Evolutionary conservation across 2,113 vertebrate genomes (phyloP).

Genomic region (Octodon degus): DNA sequence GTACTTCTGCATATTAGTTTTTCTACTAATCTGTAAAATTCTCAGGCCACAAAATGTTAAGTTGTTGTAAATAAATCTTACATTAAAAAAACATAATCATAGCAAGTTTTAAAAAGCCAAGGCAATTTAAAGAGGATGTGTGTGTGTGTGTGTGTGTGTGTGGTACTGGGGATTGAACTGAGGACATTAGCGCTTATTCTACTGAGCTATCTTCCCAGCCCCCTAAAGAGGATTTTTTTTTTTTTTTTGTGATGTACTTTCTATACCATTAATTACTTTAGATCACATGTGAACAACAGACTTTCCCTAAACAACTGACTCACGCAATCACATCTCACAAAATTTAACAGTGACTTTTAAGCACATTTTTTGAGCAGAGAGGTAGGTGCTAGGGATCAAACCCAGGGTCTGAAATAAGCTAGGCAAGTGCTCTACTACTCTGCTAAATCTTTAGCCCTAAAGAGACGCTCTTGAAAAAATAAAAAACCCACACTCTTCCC

Average conservation of each 20-base stretch:
- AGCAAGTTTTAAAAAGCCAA: slow-evolving; percentile 30
- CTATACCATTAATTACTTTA: slow-evolving; percentile 61
- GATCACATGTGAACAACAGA: slow-evolving; percentile 24
- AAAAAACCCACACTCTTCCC: slow-evolving; percentile 45
- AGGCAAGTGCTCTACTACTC: not conserved
- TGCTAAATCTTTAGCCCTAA: not conserved
- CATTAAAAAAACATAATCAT: slow-evolving; percentile 35
- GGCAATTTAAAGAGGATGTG: not conserved
- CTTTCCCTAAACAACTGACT: slow-evolving; percentile 73
- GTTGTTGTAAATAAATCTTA: slow-evolving; percentile 6
- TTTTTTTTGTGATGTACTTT: not conserved
- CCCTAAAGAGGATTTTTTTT: too few species aligned
- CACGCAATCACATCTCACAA: slow-evolving; percentile 76
- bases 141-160: too few species aligned
- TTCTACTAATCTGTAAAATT: not conserved
- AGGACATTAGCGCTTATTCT: too few species aligned
- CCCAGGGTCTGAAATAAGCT: not conserved
- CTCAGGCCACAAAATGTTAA: not conserved
- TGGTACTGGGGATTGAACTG: too few species aligned
- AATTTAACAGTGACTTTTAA: slow-evolving; percentile 60
- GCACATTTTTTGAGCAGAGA: not conserved
- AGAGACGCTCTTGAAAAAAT: slow-evolving; percentile 44
- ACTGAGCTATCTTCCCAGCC: too few species aligned
- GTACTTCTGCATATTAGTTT: not conserved
- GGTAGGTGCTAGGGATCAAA: not conserved